These are phyloP conservation scores for Oreochromis tanganicae DNA, from an alignment of 2,113 vertebrate genomes.

Conservation along the genomic window DNA sequence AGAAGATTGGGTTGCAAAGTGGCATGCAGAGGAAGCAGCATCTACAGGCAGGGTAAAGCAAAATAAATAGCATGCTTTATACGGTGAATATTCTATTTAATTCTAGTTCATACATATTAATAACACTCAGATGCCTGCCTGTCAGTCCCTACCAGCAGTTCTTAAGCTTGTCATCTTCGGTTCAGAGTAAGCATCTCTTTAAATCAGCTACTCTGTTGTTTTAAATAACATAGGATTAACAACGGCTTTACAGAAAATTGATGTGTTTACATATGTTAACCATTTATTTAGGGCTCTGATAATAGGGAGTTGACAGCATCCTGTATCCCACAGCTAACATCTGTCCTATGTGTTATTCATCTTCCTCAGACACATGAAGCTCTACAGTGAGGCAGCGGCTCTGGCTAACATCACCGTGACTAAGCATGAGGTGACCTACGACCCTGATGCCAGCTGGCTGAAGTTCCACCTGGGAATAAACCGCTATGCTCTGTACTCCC, in stretches of 20 bases:
- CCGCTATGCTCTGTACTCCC: slow-evolving; percentile 80
- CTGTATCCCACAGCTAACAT: neutral
- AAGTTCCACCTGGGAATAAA: slow-evolving; percentile 90
- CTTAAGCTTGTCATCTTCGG: neutral
- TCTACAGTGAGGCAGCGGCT: slow-evolving; percentile 59
- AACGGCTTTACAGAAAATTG: neutral
- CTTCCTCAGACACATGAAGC: slow-evolving; percentile 61
- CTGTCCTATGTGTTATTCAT: neutral
- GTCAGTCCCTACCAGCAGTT: neutral
- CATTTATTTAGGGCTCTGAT: neutral
- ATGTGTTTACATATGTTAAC: neutral
- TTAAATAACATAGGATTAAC: neutral
- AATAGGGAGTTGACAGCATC: neutral
- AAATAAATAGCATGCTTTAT: neutral
- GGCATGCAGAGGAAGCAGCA: neutral
- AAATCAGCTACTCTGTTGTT: neutral
- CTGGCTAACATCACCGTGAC: slow-evolving; percentile 57
- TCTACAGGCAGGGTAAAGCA: neutral
- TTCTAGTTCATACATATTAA: neutral
- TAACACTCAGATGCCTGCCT: neutral
- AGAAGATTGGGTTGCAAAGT: neutral
- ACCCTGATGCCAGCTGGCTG: slow-evolving; percentile 81
- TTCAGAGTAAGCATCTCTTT: neutral
- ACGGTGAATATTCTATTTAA: neutral
- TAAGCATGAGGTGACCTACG: slow-evolving; percentile 61